phyloP scores from a whole-genome alignment of 2,113 vertebrate species.

The Phocoena sinus region DNA sequence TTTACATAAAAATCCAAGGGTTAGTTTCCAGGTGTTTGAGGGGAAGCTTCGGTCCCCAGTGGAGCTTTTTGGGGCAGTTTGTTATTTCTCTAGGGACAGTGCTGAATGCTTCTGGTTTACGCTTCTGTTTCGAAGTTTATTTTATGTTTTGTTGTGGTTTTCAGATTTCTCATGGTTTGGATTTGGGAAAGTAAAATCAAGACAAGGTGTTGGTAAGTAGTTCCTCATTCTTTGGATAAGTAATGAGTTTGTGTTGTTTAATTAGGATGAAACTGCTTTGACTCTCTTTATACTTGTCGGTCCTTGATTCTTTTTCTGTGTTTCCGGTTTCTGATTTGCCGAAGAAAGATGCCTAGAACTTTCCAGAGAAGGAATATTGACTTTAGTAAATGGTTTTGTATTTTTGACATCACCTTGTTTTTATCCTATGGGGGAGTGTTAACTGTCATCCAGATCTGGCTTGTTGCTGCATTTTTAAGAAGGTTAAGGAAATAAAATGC shows the following conservation, averaged over 20 bases:
- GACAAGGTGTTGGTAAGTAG: conserved; percentile 72
- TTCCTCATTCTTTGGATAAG: conserved; percentile 68
- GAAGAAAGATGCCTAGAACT: conserved; percentile 38
- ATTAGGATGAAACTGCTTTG: conserved; percentile 54
- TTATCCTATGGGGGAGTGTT: background rate
- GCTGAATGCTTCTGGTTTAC: conserved; percentile 35
- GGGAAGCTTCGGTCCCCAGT: background rate
- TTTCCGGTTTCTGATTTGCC: conserved; percentile 55
- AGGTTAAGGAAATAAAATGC: conserved; percentile 48
- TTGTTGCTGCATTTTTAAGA: conserved; percentile 44
- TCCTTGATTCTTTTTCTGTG: conserved; percentile 45
- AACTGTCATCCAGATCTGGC: background rate
- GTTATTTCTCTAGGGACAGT: background rate
- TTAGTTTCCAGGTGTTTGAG: conserved; percentile 7
- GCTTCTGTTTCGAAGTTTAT: conserved; percentile 34
- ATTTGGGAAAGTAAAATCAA: conserved; percentile 75
- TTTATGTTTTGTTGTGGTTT: conserved; percentile 71
- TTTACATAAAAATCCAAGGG: conserved; percentile 39
- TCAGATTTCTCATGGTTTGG: conserved; percentile 64
- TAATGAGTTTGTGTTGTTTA: conserved; percentile 69
- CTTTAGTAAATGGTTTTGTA: conserved; percentile 50
- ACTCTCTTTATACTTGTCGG: conserved; percentile 36
- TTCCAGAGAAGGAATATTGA: conserved; percentile 46
- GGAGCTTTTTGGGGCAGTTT: background rate
- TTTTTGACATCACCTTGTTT: conserved; percentile 41